phyloP scores from a whole-genome alignment of 2,797 vertebrate species.

The Ataeniobius toweri region DNA sequence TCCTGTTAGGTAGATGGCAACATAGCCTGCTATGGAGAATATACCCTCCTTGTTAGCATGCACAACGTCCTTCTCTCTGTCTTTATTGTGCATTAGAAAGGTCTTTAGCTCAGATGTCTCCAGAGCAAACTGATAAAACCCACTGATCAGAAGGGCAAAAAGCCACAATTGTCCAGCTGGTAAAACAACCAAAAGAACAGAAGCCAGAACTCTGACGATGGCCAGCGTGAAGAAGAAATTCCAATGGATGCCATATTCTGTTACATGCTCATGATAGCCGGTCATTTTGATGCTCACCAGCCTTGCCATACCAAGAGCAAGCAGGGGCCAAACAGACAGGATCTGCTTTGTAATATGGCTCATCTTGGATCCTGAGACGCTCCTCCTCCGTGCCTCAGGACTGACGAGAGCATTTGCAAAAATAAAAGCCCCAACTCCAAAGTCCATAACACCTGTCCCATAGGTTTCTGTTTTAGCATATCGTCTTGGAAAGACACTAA shows the following conservation, averaged over 20 bases:
- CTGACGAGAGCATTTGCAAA: constrained; percentile 91
- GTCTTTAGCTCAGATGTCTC: constrained; percentile 83
- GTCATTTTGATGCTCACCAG: constrained; percentile 86
- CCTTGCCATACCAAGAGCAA: constrained; percentile 86
- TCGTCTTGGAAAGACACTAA: constrained; percentile 89
- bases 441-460: constrained; percentile 95
- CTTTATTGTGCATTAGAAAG: constrained; percentile 84
- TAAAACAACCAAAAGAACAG: constrained; percentile 81
- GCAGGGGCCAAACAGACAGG: constrained; percentile 85
- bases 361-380: constrained; percentile 63
- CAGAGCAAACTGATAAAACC: constrained; percentile 84
- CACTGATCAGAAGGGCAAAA: constrained; percentile 76
- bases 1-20: constrained; percentile 89
- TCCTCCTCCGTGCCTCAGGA: constrained; percentile 86
- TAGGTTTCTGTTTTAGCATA: constrained; percentile 95
- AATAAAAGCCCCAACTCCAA: constrained; percentile 90
- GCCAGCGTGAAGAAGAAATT: constrained; percentile 97
- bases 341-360: constrained; percentile 79
- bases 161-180: constrained; percentile 82
- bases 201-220: constrained; percentile 84
- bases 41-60: constrained; percentile 94
- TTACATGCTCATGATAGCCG: constrained; percentile 91
- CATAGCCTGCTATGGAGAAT: constrained; percentile 87
- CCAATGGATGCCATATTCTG: constrained; percentile 96
- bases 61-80: constrained; percentile 83